Evolutionary conservation across 2,888 invertebrate genomes (phyloP).

Genomic region (Empis livida): DNA sequence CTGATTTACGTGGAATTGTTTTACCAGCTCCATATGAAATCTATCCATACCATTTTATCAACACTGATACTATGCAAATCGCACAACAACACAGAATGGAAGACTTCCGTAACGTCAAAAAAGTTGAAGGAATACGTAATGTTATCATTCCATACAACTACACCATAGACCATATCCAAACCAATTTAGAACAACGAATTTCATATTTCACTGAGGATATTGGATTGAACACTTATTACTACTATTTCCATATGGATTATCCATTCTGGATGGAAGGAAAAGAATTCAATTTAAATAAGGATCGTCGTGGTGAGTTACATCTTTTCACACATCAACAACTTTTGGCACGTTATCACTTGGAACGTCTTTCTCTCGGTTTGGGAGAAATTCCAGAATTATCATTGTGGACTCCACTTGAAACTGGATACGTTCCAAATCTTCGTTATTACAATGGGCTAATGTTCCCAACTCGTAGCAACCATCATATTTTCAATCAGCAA

Average conservation of each 20-base stretch:
- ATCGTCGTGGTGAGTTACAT: conserved; percentile 51
- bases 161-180: conserved; percentile 39
- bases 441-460: conserved; percentile 47
- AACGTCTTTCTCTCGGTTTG: conserved; percentile 50
- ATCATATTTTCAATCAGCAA: conserved; percentile 23
- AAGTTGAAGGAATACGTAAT: conserved; percentile 14
- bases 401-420: conserved; percentile 38
- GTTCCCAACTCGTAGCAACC: conserved; percentile 44
- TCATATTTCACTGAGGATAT: conserved; percentile 60
- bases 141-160: conserved; percentile 43
- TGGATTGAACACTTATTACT: conserved; percentile 53
- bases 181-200: conserved; percentile 44
- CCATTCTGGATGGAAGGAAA: conserved; percentile 50
- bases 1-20: conserved; percentile 41
- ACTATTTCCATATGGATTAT: conserved; percentile 46
- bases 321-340: conserved; percentile 54
- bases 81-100: conserved; percentile 7
- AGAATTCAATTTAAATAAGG: conserved; percentile 37
- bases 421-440: conserved; percentile 46
- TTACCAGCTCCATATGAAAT: conserved; percentile 52
- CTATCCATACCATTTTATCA: conserved; percentile 47
- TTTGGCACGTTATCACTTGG: conserved; percentile 54
- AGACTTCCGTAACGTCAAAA: conserved; percentile 5
- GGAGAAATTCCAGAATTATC: conserved; percentile 47
- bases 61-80: conserved; percentile 39